phyloP scores from a whole-genome alignment of 2,113 vertebrate species.

The Scalopus aquaticus region DNA sequence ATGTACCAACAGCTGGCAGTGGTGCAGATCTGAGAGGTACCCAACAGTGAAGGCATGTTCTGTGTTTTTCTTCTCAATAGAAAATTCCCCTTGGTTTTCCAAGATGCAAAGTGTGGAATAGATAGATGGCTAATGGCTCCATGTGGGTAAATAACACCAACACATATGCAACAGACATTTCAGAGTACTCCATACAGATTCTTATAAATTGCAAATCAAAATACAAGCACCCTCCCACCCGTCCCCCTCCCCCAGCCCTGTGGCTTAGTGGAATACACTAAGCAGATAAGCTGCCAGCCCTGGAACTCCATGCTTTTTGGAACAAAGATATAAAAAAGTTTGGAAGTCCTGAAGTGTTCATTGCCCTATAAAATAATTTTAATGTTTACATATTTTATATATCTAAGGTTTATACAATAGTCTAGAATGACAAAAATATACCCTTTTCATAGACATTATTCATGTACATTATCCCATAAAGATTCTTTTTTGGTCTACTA shows the following conservation, averaged over 20 bases:
- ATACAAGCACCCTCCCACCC: background rate
- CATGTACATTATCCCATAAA: background rate
- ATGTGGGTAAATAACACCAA: background rate
- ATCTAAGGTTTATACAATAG: background rate
- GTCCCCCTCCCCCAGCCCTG: background rate
- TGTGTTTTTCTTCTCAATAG: constrained; percentile 31
- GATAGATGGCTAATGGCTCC: background rate
- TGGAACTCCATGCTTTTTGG: background rate
- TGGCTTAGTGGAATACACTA: background rate
- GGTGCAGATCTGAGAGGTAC: background rate
- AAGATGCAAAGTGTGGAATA: background rate
- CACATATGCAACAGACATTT: background rate
- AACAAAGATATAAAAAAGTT: constrained; percentile 50
- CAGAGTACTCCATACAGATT: background rate
- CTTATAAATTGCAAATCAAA: background rate
- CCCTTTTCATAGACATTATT: constrained; percentile 41
- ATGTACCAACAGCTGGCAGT: background rate
- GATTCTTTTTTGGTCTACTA: constrained; percentile 53
- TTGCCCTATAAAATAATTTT: background rate
- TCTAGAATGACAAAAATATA: background rate
- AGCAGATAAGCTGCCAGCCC: background rate
- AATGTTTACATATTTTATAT: constrained; percentile 43
- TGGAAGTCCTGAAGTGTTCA: background rate
- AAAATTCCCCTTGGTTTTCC: constrained; percentile 49
- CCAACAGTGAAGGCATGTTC: background rate